Evolutionary conservation across 2,113 vertebrate genomes (phyloP).

Genomic region (Epinephelus cyanopodus): DNA sequence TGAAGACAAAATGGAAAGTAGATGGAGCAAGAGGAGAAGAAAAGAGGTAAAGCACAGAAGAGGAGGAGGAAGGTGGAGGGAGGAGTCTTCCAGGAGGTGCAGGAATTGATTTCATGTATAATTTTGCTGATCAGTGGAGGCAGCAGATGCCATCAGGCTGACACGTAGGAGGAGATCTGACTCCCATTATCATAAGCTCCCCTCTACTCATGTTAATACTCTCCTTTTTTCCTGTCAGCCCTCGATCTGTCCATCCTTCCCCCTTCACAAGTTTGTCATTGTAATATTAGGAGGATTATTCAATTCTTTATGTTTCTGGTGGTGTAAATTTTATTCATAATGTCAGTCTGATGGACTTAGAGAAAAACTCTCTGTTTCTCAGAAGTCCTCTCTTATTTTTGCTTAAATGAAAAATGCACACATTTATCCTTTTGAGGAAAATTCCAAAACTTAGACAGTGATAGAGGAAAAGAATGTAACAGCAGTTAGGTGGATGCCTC

Average conservation of each 20-base stretch:
- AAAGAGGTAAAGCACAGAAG: slow-evolving; percentile 75
- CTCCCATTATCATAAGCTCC: slow-evolving; percentile 90
- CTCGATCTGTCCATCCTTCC: background rate
- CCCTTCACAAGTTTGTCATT: slow-evolving; percentile 15
- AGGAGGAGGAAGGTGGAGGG: slow-evolving; percentile 80
- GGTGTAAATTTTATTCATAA: background rate
- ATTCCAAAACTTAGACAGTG: background rate
- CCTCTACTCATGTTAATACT: slow-evolving; percentile 79
- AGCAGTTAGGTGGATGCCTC: slow-evolving; percentile 3
- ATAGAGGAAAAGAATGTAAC: slow-evolving; percentile 21
- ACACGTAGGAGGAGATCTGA: slow-evolving; percentile 85
- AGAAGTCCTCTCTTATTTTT: background rate
- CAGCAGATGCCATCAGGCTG: slow-evolving; percentile 89
- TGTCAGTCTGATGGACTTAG: background rate
- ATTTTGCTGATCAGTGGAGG: slow-evolving; percentile 91
- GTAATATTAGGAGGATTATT: background rate
- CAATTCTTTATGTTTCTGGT: background rate
- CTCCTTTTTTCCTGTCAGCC: slow-evolving; percentile 36
- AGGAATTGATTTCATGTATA: slow-evolving; percentile 93
- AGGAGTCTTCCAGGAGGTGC: slow-evolving; percentile 88
- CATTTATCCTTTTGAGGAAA: slow-evolving; percentile 2
- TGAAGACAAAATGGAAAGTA: slow-evolving; percentile 72
- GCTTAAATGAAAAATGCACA: background rate
- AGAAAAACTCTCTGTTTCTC: background rate
- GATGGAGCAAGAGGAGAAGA: slow-evolving; percentile 70